Conservation (phyloP, 2,797 vertebrate genomes). For the Alca torda region DNA sequence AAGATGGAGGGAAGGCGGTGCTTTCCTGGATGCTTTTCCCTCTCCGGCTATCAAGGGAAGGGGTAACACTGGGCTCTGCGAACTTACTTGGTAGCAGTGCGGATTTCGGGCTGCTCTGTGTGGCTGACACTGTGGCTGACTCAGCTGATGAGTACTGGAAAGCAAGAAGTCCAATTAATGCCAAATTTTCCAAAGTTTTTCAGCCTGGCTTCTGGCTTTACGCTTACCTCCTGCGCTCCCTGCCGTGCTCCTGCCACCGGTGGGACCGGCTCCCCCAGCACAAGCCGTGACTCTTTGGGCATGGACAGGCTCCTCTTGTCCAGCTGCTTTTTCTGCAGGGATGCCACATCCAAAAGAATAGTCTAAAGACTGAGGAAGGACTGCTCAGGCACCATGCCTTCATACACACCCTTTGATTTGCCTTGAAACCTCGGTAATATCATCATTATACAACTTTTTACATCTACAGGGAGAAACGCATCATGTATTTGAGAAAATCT, state of each 20-base stretch:
- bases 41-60: not conserved
- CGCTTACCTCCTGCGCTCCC: not conserved
- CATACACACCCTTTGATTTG: not conserved
- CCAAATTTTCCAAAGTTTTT: not conserved
- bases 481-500: conserved; percentile 1
- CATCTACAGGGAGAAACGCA: not conserved
- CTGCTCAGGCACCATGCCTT: not conserved
- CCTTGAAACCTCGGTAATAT: not conserved
- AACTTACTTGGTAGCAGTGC: not conserved
- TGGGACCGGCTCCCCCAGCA: not conserved
- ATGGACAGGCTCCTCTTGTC: not conserved
- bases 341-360: not conserved
- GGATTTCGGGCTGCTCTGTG: not conserved
- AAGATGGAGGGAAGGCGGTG: not conserved
- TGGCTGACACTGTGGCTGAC: not conserved
- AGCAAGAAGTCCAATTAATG: not conserved
- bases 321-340: not conserved
- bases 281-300: fast-evolving
- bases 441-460: not conserved
- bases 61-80: not conserved
- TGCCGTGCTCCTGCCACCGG: not conserved
- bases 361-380: not conserved
- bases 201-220: conserved; percentile 16
- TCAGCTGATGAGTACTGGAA: not conserved
- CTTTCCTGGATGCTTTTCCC: conserved; percentile 31